Evolutionary conservation across 1,140 invertebrate species (phyloP).

Genomic region (Drosophila fuyamai): DNA sequence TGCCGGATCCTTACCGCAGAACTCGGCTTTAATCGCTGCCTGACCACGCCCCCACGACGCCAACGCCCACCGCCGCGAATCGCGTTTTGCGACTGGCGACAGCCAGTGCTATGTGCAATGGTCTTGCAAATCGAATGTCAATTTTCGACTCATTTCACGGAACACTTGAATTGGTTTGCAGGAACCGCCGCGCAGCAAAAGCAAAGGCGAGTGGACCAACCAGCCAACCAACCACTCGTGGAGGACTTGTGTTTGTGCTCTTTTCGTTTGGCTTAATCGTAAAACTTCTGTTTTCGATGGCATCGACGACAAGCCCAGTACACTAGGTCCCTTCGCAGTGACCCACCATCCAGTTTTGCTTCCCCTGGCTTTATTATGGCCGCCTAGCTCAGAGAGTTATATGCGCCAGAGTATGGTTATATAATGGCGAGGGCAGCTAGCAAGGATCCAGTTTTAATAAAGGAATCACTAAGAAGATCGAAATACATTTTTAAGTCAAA

Average conservation of each 20-base stretch:
- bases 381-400: constrained; percentile 5
- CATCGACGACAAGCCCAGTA: constrained; percentile 44
- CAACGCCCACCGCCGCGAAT: constrained; percentile 4
- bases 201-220: constrained; percentile 3
- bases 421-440: constrained; percentile 20
- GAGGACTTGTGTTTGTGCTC: constrained; percentile 34
- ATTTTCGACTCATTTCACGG: constrained; percentile 84
- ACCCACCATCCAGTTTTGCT: constrained; percentile 7
- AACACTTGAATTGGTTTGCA: constrained; percentile 79
- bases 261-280: constrained; percentile 59
- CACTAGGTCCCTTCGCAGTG: not conserved
- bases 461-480: too few species aligned
- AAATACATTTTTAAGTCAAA: too few species aligned
- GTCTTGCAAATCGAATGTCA: constrained; percentile 84
- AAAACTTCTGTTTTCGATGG: constrained; percentile 61
- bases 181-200: constrained; percentile 35
- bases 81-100: constrained; percentile 14
- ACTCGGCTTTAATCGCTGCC: constrained; percentile 19
- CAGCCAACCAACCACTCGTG: not conserved
- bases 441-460: not conserved
- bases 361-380: constrained; percentile 34
- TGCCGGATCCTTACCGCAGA: constrained; percentile 16
- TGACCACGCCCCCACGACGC: constrained; percentile 3
- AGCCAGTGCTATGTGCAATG: constrained; percentile 65
- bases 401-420: constrained; percentile 3